Evolutionary conservation across 2,888 invertebrate genomes (phyloP).

Genomic region (Folsomia manolachei): DNA sequence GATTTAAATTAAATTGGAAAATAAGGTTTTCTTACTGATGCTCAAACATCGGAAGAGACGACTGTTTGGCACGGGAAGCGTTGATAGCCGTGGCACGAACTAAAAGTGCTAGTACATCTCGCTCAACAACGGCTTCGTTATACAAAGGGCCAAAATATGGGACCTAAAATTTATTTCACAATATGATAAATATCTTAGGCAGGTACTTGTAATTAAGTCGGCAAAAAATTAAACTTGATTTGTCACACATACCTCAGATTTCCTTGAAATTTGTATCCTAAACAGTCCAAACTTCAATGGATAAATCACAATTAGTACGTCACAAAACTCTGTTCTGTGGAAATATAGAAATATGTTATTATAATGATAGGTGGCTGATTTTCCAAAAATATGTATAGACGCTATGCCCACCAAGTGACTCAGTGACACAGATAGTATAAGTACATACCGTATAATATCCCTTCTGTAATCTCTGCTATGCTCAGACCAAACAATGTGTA

Average conservation of each 20-base stretch:
- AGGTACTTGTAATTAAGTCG: conserved; percentile 26
- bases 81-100: conserved; percentile 86
- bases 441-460: conserved; percentile 95
- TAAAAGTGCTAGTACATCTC: conserved; percentile 72
- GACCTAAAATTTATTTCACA: conserved; percentile 64
- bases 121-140: conserved; percentile 81
- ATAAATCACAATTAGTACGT: conserved; percentile 94
- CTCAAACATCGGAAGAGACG: conserved; percentile 83
- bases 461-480: conserved; percentile 91
- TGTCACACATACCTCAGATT: conserved; percentile 78
- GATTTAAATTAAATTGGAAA: conserved; percentile 7
- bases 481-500: conserved; percentile 92
- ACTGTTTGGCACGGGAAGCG: conserved; percentile 87
- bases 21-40: conserved; percentile 68
- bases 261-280: conserved; percentile 82
- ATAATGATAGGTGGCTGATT: too few relatives aligned
- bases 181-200: too few relatives aligned
- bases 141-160: conserved; percentile 94
- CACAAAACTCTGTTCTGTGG: conserved; percentile 99
- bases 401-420: too few relatives aligned
- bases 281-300: conserved; percentile 79
- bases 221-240: too few relatives aligned
- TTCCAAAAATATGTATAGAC: too few relatives aligned
- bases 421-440: too few relatives aligned
- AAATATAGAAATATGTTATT: too few relatives aligned